A percentile compares a stretch with the other conserved stretches of the same genome.
phyloP scores from a whole-genome alignment of 2,888 invertebrate genomes.

The Falcaria lacertinaria region DNA sequence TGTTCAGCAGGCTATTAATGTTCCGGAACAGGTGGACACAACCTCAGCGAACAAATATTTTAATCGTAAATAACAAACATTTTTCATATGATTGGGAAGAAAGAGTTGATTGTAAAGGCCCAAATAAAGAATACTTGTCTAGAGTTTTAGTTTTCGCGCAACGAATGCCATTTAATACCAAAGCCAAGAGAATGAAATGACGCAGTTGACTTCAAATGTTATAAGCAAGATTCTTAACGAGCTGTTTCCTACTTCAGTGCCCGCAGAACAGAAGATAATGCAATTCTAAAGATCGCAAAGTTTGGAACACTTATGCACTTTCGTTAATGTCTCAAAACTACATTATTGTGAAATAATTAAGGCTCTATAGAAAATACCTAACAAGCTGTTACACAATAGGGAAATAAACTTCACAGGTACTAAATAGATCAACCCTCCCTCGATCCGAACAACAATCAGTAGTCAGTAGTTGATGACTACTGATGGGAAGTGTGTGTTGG shows the following conservation, averaged over 20 bases:
- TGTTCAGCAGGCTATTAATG: slow-evolving; percentile 20
- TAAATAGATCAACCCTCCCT: no score
- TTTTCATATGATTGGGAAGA: slow-evolving; percentile 11
- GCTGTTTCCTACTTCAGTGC: slow-evolving; percentile 58
- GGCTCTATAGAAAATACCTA: no score
- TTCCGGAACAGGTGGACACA: slow-evolving; percentile 30
- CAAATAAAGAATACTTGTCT: background rate
- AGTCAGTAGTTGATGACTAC: no score
- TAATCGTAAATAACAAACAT: background rate
- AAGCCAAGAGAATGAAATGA: slow-evolving; percentile 2
- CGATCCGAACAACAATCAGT: no score
- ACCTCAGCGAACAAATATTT: slow-evolving; percentile 13
- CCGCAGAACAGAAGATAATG: no score
- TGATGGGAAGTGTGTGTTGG: background rate
- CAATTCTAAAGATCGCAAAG: no score
- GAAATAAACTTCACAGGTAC: no score
- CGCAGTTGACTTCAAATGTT: slow-evolving; percentile 12
- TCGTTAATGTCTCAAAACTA: no score
- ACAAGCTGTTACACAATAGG: no score
- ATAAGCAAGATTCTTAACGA: slow-evolving; percentile 28
- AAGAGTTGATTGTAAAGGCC: slow-evolving; percentile 10
- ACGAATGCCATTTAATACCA: no score
- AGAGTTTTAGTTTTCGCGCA: background rate
- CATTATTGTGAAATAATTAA: no score
- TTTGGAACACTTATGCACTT: no score